Conservation (phyloP, 2,797 vertebrate species). For the Mormyrus hasselquistii region DNA sequence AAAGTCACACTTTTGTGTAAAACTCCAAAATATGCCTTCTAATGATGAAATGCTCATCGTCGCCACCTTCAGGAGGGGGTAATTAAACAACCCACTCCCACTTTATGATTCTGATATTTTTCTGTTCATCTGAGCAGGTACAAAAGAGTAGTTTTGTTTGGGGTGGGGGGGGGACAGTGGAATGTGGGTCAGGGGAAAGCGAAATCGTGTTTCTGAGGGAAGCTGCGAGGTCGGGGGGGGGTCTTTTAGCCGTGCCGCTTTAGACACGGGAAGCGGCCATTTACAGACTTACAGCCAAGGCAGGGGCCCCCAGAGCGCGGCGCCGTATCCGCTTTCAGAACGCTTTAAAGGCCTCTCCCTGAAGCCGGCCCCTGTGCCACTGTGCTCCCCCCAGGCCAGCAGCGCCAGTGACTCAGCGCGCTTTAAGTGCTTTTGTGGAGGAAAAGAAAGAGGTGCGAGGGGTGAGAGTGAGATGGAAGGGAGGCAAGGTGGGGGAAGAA, state of each 20-base stretch:
- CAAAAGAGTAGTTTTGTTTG: not conserved
- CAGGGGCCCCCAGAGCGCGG: constrained; percentile 31
- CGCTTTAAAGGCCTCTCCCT: constrained; percentile 22
- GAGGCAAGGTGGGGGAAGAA: too few species aligned
- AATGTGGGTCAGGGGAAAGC: not conserved
- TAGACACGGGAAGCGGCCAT: constrained; percentile 30
- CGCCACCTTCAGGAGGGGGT: not conserved
- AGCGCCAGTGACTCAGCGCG: constrained; percentile 42
- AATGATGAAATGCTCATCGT: not conserved
- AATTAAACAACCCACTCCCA: not conserved
- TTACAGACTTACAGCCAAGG: constrained; percentile 43
- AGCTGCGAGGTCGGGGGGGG: not conserved
- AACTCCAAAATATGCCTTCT: not conserved
- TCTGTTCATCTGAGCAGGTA: not conserved
- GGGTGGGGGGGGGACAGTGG: not conserved
- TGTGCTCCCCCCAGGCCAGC: constrained; percentile 10
- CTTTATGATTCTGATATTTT: not conserved
- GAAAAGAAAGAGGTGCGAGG: constrained; percentile 33
- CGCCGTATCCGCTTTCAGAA: constrained; percentile 43
- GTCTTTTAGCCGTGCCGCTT: not conserved
- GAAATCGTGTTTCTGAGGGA: not conserved
- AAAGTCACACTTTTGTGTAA: not conserved
- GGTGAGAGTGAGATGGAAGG: not conserved
- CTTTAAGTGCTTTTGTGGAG: constrained; percentile 45
- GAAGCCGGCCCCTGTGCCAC: constrained; percentile 38